Base-by-base conservation (phyloP, 2,113 vertebrate species). In the Pluvianellus socialis region DNA sequence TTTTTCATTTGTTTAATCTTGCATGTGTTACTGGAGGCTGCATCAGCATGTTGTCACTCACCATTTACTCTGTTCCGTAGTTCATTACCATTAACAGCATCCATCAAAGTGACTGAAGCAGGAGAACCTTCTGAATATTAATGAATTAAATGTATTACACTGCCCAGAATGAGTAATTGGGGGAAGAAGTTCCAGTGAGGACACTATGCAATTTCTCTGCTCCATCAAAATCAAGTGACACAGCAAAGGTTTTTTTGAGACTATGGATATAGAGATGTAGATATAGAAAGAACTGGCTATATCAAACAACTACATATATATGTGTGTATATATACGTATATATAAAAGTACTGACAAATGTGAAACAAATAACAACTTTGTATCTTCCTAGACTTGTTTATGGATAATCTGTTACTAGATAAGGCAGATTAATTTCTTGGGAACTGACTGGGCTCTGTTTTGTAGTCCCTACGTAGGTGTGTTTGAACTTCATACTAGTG, bases 1-100 rank as follows among this genome's bases (percentile, higher is more conserved):
- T 79, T 59, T 30, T 94, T 92, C 50, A 35, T 95, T 86, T 92
- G 42, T 94, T 90, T 86, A 90, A 89, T 91, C 52, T 26, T 91
- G 91, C 96, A 93, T 94, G 91, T 88, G 53, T 96, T 94, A 58
- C 7, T 89, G 40, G 68, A 94, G 53, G 76, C 96, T 95, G 44
- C 49, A 91, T 95, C 90, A 96, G 94, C 95, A 88, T 95, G 83
- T 90, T 94, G 91, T 96, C 87, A 94, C 61, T 96, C 93, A 96
- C 86, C 55, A 45, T 93, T 90, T 87, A 95, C 73, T 94, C 85
- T 95, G 86, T 95, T 94, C 49, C 75, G 20, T 95, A 89, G 83
- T 88, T 94, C 90, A 52, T 77, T 89, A 47, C 65, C 68, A 58
- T 96, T 92, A 94, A 59, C 49, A 70, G 32, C 83, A 89, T 91